Percentiles rank a stretch among this genome's conserved stretches.
Evolutionary conservation across 2,888 invertebrate genomes (phyloP).

Genomic region (Agelastica alni): DNA sequence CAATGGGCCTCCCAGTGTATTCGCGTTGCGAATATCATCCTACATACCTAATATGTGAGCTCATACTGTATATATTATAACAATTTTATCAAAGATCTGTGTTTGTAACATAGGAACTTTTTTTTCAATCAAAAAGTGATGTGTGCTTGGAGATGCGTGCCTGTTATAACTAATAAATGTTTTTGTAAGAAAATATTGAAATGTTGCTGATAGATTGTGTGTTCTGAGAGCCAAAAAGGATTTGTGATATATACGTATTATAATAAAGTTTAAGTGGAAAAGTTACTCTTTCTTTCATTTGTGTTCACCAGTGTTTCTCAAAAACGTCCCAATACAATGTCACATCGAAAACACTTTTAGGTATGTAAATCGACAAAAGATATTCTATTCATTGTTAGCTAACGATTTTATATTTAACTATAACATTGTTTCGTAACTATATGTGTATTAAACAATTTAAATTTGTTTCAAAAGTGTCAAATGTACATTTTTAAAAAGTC

Average conservation of each 20-base stretch:
- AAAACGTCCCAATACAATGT: neutral
- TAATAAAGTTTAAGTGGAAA: conserved; percentile 56
- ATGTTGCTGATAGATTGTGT: conserved; percentile 65
- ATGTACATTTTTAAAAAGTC: no score
- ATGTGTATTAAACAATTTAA: no score
- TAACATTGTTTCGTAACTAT: no score
- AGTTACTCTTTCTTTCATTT: conserved; percentile 46
- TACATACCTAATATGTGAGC: conserved; percentile 47
- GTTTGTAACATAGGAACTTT: conserved; percentile 52
- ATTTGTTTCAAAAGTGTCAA: no score
- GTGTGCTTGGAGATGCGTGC: conserved; percentile 50
- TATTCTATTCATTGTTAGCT: neutral
- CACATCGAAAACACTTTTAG: neutral
- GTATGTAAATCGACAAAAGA: neutral
- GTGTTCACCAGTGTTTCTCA: conserved; percentile 12
- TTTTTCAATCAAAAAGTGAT: conserved; percentile 51
- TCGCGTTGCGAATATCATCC: conserved; percentile 38
- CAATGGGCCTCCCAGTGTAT: conserved; percentile 40
- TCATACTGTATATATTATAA: conserved; percentile 55
- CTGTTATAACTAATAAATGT: conserved; percentile 50
- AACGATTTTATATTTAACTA: no score
- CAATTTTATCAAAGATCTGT: conserved; percentile 55
- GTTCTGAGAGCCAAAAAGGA: conserved; percentile 73
- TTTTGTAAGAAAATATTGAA: conserved; percentile 52
- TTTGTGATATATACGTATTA: conserved; percentile 75